These are phyloP conservation scores for Marcusenius ussheri DNA, from an alignment of 2,113 vertebrate species.

Conservation along the genomic window DNA sequence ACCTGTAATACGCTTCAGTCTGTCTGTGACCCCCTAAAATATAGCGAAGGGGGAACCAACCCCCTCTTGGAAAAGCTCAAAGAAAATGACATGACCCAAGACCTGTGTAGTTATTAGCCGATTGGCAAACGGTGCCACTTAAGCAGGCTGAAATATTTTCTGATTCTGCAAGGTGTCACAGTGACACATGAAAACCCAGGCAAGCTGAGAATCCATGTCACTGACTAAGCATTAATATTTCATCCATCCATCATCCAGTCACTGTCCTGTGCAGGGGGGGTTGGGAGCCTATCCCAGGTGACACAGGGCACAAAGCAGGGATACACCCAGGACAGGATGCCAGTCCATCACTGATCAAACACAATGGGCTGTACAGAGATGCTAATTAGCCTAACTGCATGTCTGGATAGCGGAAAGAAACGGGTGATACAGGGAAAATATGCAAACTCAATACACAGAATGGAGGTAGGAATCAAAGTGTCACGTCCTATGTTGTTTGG, in stretches of 20 bases:
- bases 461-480: background rate
- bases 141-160: background rate
- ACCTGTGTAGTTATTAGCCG: background rate
- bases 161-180: background rate
- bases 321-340: background rate
- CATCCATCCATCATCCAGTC: background rate
- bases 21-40: background rate
- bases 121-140: background rate
- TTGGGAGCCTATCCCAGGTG: background rate
- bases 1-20: background rate
- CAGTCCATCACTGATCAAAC: background rate
- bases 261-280: background rate
- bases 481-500: background rate
- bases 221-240: background rate
- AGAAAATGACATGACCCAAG: background rate
- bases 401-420: background rate
- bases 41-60: background rate
- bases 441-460: background rate
- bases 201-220: background rate
- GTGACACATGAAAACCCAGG: background rate
- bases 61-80: no score
- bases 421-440: background rate
- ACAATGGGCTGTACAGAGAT: background rate
- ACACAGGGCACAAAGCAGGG: background rate
- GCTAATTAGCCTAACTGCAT: background rate